phyloP scores from a whole-genome alignment of 2,888 invertebrate genomes.

The Phania funesta region DNA sequence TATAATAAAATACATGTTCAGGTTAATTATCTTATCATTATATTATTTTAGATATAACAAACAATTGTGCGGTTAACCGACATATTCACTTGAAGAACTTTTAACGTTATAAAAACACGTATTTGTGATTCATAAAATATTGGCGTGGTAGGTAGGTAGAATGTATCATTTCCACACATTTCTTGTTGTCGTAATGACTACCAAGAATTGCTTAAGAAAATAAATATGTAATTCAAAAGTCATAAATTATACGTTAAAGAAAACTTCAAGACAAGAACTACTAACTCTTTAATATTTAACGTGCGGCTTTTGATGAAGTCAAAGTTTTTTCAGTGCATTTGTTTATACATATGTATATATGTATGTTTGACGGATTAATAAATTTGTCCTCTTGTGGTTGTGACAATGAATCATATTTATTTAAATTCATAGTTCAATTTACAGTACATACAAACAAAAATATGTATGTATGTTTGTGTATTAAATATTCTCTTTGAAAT shows the following conservation, averaged over 20 bases:
- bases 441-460: not conserved
- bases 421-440: conserved; percentile 20
- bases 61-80: too few species aligned
- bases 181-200: conserved; percentile 6
- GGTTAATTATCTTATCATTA: not conserved
- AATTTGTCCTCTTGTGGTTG: not conserved
- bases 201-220: conserved; percentile 2
- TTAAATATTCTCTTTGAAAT: too few species aligned
- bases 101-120: not conserved
- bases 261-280: conserved; percentile 10
- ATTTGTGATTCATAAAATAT: conserved; percentile 39
- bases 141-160: not conserved
- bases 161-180: not conserved
- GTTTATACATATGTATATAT: not conserved
- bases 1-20: too few species aligned
- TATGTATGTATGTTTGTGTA: too few species aligned
- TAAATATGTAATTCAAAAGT: conserved; percentile 49
- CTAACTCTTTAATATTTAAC: conserved; percentile 29
- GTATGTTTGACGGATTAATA: too few species aligned
- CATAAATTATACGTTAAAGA: conserved; percentile 42
- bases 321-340: not conserved
- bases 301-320: conserved; percentile 14
- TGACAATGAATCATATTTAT: conserved; percentile 51
- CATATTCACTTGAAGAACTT: too few species aligned
- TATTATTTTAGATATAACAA: too few species aligned